Conservation (phyloP, 2,113 vertebrate genomes). For the Patagioenas fasciata region DNA sequence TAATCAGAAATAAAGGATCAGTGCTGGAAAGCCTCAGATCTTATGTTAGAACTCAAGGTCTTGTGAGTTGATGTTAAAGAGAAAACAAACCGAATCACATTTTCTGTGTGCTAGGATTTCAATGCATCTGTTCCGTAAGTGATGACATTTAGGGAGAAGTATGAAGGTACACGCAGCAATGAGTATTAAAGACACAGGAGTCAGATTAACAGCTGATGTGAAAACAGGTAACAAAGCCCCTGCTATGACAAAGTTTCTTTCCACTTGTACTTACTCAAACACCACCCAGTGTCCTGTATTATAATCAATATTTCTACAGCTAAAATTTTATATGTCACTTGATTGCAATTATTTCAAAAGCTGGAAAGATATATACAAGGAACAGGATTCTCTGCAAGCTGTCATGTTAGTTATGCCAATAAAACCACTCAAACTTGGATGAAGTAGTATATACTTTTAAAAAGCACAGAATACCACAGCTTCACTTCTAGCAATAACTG, state of each 20-base stretch:
- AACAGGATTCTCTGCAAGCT: neutral
- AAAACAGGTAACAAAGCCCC: neutral
- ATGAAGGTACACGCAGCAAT: neutral
- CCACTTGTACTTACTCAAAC: neutral
- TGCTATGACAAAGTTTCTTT: neutral
- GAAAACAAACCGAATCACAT: neutral
- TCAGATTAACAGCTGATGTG: neutral
- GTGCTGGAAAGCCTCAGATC: neutral
- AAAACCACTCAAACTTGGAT: neutral
- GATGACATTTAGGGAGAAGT: neutral
- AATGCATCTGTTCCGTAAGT: neutral
- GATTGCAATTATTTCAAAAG: neutral
- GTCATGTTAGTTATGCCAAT: neutral
- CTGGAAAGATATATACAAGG: neutral
- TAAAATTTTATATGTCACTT: neutral
- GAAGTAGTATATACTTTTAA: neutral
- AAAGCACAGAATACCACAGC: neutral
- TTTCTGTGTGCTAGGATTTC: neutral
- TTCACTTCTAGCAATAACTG: neutral
- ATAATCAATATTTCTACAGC: neutral
- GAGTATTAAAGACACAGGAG: neutral
- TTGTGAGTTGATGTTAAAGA: neutral
- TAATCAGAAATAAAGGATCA: neutral
- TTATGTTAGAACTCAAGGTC: neutral
- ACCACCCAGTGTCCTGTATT: neutral